Evolutionary conservation across 2,113 vertebrate species (phyloP), one percentile per base, ranked within the genome.

Genomic region (Osmerus mordax): DNA sequence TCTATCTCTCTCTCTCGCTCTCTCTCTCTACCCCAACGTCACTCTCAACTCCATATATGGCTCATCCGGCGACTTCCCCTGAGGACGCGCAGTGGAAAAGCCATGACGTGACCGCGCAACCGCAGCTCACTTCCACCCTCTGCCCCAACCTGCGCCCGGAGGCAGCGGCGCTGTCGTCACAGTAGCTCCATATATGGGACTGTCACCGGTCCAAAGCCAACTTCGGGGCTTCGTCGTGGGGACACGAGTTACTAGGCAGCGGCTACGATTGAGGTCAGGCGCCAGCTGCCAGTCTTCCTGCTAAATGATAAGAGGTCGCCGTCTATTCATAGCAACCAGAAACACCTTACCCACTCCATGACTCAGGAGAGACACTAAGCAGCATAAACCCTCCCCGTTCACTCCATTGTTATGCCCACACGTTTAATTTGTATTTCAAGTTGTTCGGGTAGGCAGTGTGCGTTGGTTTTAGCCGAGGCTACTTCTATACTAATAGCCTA

Each of bases 41-140:
- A 87, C 72, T 16, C 55, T 41, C 41, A 36, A 65, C 14, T 65
- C 89, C 90, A 87, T 90, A 92, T 90, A 87, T 86, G 90, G 89
- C 25, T 14, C 14, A 79, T 92, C 91, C 91, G 89, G 83, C 84
- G 65, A 77, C 36, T 64, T 78, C 80, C 73, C 1, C 41, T 41
- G 74, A 72, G 86, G 53, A 64, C 78, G 85, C 68, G 78, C 80
- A 80, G 83, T 87, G 90, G 90, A 92, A 92, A 91, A 78, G 84
- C 85, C 78, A 51, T 90, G 88, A 90, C 86, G 89, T 29, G 78
- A 65, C 61, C 84, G 79, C 78, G 79, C 85, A 81, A 65, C 79
- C 81, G 54, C 84, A 72, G 41, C 60, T 3, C 28, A 73, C 52
- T 63, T 59, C 66, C 70, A 61, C 51, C 62, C 19, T 25, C 19